A percentile compares a stretch with the other conserved stretches of the same genome.
Evolutionary conservation across 2,888 invertebrate species (phyloP).

Genomic region (Nephrotoma guestfalica): DNA sequence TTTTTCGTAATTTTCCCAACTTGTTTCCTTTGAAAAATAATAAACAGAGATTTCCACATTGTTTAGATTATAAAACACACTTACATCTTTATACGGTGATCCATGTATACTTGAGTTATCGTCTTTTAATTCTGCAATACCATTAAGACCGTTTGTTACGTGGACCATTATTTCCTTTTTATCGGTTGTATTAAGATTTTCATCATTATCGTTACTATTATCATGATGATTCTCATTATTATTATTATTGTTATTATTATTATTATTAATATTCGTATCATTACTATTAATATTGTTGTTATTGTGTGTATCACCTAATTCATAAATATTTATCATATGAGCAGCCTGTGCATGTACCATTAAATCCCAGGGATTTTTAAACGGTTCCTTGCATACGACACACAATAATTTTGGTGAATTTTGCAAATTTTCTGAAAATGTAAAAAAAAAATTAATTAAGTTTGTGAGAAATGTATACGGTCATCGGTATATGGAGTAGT

Average conservation of each 20-base stretch:
- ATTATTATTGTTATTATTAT: conserved; percentile 1
- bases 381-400: conserved; percentile 51
- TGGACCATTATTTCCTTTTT: neutral
- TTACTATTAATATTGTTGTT: conserved; percentile 7
- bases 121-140: neutral
- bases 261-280: conserved; percentile 4
- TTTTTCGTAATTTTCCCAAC: neutral
- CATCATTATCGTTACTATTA: neutral
- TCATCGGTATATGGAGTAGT: neutral
- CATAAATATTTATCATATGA: conserved; percentile 55
- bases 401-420: conserved; percentile 40
- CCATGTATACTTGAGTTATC: conserved; percentile 1
- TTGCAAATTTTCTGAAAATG: conserved; percentile 17
- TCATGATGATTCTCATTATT: neutral
- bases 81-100: conserved; percentile 6
- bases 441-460: neutral
- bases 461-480: neutral
- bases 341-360: conserved; percentile 56
- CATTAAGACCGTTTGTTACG: neutral
- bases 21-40: neutral
- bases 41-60: neutral
- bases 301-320: conserved; percentile 32
- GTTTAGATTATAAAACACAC: neutral
- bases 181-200: neutral
- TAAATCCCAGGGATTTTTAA: conserved; percentile 50